A percentile compares a stretch with the other conserved stretches of the same genome.
Conservation (phyloP, 2,113 vertebrate species). For the Oreochromis aureus region DNA sequence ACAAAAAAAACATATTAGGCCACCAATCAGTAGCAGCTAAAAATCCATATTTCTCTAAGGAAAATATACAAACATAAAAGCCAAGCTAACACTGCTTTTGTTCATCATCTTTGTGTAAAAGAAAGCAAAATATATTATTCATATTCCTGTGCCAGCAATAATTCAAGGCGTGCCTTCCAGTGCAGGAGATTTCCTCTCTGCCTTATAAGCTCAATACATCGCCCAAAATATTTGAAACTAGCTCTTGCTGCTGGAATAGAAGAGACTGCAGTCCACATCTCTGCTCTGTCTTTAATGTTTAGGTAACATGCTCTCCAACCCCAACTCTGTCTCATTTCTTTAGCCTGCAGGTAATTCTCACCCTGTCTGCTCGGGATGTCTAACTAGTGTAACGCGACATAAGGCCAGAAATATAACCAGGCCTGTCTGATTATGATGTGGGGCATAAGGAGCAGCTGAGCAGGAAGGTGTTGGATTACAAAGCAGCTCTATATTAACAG, state of each 20-base stretch:
- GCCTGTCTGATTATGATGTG: slow-evolving; percentile 23
- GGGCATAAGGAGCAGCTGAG: slow-evolving; percentile 25
- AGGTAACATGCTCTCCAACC: neutral
- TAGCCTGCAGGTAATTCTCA: slow-evolving; percentile 3
- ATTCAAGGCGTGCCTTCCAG: neutral
- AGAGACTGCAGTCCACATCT: neutral
- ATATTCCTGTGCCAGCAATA: neutral
- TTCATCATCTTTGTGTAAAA: neutral
- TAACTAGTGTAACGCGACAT: slow-evolving; percentile 18
- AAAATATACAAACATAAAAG: neutral
- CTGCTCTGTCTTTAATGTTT: neutral
- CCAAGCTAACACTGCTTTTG: neutral
- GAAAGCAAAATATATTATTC: neutral
- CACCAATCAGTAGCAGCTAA: neutral
- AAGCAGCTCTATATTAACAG: slow-evolving; percentile 49
- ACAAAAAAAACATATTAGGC: neutral
- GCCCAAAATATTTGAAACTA: neutral
- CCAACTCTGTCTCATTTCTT: neutral
- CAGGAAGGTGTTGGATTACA: slow-evolving; percentile 43
- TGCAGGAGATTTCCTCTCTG: neutral
- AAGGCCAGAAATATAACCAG: slow-evolving; percentile 48
- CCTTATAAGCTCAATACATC: neutral
- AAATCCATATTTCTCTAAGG: neutral
- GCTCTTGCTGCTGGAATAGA: neutral
- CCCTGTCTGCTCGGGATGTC: neutral